Evolutionary conservation across 1,140 invertebrate genomes (phyloP).

Genomic region (Myzus persicae): DNA sequence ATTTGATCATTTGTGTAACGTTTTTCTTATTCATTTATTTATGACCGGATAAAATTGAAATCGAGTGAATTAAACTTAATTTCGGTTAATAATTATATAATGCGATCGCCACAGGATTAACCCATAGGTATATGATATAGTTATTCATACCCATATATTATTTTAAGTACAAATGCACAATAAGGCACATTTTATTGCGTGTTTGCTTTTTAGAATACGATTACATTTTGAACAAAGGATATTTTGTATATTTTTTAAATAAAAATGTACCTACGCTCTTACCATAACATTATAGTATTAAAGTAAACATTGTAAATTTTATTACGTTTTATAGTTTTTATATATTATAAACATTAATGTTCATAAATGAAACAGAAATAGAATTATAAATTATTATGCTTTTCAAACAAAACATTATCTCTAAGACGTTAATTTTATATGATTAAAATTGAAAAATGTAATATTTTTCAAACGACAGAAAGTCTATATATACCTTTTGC

Average conservation of each 20-base stretch:
- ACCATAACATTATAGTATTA: background rate
- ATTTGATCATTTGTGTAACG: background rate
- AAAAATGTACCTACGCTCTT: background rate
- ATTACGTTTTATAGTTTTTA: constrained; percentile 27
- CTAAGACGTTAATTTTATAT: background rate
- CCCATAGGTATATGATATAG: background rate
- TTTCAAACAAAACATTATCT: background rate
- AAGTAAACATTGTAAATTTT: constrained; percentile 45
- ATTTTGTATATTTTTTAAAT: background rate
- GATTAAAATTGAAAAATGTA: background rate
- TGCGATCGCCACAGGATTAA: background rate
- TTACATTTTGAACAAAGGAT: constrained; percentile 1
- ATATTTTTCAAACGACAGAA: background rate
- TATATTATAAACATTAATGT: constrained; percentile 29
- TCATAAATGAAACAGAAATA: background rate
- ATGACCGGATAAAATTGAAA: background rate
- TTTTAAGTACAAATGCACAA: background rate
- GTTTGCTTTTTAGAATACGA: background rate
- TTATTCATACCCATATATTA: background rate
- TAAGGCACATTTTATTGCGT: too few relatives aligned
- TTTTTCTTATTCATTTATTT: background rate
- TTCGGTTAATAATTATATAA: background rate
- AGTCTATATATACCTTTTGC: background rate
- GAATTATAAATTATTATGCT: background rate
- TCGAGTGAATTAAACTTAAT: background rate